Evolutionary conservation across 2,113 vertebrate genomes (phyloP).

Genomic region (Sialia sialis): DNA sequence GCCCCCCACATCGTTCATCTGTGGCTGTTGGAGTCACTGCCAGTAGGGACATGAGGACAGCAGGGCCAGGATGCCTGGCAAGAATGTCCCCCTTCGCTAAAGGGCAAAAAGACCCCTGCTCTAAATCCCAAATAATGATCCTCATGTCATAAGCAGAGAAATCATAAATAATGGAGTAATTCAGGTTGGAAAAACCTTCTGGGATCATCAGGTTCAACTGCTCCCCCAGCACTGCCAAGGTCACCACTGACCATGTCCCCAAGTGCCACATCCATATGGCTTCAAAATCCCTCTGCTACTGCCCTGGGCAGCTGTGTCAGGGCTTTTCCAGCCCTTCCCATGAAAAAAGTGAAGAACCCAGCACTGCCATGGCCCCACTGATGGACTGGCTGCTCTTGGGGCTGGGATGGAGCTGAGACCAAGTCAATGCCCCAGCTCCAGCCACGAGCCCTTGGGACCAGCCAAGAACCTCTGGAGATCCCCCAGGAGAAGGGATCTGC

Average conservation of each 20-base stretch:
- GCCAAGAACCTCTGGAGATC: neutral
- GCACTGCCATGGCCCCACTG: neutral
- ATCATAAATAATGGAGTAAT: neutral
- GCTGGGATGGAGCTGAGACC: neutral
- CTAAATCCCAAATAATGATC: neutral
- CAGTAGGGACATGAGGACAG: neutral
- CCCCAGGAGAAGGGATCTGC: neutral
- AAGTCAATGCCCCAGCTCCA: accelerated
- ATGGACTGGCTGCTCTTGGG: neutral
- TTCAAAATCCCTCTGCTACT: neutral
- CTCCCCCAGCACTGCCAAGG: neutral
- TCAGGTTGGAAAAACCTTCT: neutral
- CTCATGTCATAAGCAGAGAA: neutral
- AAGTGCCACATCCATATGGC: neutral
- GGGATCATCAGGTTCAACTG: neutral
- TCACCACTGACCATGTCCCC: neutral
- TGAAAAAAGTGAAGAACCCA: neutral
- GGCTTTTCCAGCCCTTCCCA: neutral
- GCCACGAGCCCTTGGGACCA: neutral
- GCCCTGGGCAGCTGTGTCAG: neutral
- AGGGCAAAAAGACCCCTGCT: neutral
- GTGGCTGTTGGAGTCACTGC: neutral
- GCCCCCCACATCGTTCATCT: accelerated
- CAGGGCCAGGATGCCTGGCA: neutral
- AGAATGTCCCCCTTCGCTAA: neutral